Evolutionary conservation across 2,113 vertebrate genomes (phyloP).

Genomic region (Salvator merianae): DNA sequence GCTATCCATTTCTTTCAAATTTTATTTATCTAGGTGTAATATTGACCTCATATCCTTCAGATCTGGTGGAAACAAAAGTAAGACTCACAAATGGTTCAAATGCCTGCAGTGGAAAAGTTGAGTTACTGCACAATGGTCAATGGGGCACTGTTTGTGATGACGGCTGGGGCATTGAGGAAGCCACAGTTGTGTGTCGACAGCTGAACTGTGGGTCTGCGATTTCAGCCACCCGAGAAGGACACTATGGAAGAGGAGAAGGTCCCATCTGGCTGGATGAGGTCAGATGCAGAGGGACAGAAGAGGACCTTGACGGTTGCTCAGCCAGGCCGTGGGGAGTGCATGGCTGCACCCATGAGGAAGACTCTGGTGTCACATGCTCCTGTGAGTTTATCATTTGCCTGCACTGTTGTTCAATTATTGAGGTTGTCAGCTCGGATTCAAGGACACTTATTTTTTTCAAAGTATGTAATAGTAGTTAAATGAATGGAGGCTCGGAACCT

Average conservation of each 20-base stretch:
- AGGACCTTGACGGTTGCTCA: not conserved
- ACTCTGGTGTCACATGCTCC: constrained; percentile 54
- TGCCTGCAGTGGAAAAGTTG: constrained; percentile 32
- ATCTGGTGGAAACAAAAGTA: not conserved
- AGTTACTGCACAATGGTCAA: constrained; percentile 8
- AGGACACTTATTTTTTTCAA: no score
- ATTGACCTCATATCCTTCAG: no score
- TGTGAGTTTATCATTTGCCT: constrained; percentile 37
- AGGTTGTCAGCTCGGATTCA: no score
- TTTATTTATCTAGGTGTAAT: no score
- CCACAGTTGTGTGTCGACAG: constrained; percentile 35
- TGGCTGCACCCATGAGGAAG: constrained; percentile 22
- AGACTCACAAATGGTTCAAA: not conserved
- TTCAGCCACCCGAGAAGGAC: fast-evolving
- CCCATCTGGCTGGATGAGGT: constrained; percentile 32
- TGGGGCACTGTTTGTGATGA: constrained; percentile 27
- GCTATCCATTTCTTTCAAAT: no score
- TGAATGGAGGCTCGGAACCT: no score
- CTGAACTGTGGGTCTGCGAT: constrained; percentile 4
- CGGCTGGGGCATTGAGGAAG: not conserved
- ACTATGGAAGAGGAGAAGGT: fast-evolving
- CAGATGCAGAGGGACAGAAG: constrained; percentile 33
- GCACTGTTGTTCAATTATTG: no score
- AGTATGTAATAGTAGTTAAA: no score
- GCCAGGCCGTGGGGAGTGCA: constrained; percentile 15